Base-by-base conservation (phyloP, 2,888 invertebrate genomes). In the Caenorhabditis japonica region DNA sequence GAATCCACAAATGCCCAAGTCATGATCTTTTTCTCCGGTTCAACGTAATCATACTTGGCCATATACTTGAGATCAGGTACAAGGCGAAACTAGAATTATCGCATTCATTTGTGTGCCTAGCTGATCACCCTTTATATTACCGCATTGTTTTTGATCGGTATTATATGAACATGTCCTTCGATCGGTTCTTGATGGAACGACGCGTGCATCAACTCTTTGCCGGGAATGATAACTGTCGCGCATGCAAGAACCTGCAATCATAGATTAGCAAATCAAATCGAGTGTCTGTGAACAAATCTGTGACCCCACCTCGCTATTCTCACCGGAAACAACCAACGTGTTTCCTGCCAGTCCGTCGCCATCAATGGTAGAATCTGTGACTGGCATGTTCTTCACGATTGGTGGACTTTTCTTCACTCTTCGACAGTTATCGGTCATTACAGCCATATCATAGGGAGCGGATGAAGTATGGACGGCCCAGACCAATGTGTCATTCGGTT, bases 91-190 rank as follows among this genome's bases (percentile, higher is more conserved):
- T 81, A 41, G 52, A 68, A 33, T 19, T 15, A 47, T 53, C 34
- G 13, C 15, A 33, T 36, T 30, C 21, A 0, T 10, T 43, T 17
- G 1, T 15, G 12, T 4, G 0, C 15, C 36, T 43, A 2, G 13
- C 15, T 23, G 12, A 7, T 15, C 36, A 8, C n/a, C 15, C 25
- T 17, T 25, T 0, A 15, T 7, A 46, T 69, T 64, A 62, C 73
- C 39, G 73, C 59, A 47, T 72, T 76, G 47, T 76, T 70, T 43
- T 76, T 73, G 46, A 78, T 56, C 8, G 74, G 73, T 36, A 78
- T 75, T 25, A 82, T 75, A 66, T 82, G 80, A 58, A 82, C 70
- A 19, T 80, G 82, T 43, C 82, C 82, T 58, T 80, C 80, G 41
- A 82, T 62, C 1, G 80, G 79, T 58, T 82, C 82, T 25, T 49